Conservation (phyloP, 1,140 invertebrate species). For the Elymnias hypermnestra region DNA sequence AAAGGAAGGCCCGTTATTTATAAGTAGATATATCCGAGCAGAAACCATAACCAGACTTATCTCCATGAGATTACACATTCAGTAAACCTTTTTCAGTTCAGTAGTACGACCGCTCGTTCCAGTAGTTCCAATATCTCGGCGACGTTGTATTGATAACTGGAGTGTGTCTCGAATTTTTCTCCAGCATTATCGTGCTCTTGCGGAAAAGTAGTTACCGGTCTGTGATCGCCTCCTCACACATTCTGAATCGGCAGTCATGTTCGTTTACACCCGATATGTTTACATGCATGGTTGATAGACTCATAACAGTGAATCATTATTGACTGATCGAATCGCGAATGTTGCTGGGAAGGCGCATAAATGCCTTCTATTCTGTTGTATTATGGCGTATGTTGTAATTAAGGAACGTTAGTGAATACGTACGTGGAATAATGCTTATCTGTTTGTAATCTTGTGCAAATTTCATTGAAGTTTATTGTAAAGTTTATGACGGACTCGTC, state of each 20-base stretch:
- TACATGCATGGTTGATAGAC: slow-evolving; percentile 25
- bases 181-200: slow-evolving; percentile 49
- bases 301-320: slow-evolving; percentile 47
- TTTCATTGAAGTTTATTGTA: no score
- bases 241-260: slow-evolving; percentile 32
- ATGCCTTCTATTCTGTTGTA: slow-evolving; percentile 29
- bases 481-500: no score
- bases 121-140: slow-evolving; percentile 38
- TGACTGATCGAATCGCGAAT: slow-evolving; percentile 46
- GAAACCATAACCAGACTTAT: slow-evolving; percentile 14
- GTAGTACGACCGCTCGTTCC: slow-evolving; percentile 29
- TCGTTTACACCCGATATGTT: slow-evolving; percentile 22
- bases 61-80: slow-evolving; percentile 30
- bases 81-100: slow-evolving; percentile 28
- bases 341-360: slow-evolving; percentile 23
- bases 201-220: slow-evolving; percentile 71
- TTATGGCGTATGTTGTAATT: slow-evolving; percentile 23
- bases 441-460: no score
- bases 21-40: slow-evolving; percentile 2
- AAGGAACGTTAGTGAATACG: background rate
- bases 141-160: slow-evolving; percentile 40
- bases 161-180: slow-evolving; percentile 54
- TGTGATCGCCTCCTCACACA: slow-evolving; percentile 52
- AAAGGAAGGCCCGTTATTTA: no score
- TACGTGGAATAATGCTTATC: no score